Evolutionary conservation across 2,113 vertebrate genomes (phyloP).

Genomic region (Galeopterus variegatus): DNA sequence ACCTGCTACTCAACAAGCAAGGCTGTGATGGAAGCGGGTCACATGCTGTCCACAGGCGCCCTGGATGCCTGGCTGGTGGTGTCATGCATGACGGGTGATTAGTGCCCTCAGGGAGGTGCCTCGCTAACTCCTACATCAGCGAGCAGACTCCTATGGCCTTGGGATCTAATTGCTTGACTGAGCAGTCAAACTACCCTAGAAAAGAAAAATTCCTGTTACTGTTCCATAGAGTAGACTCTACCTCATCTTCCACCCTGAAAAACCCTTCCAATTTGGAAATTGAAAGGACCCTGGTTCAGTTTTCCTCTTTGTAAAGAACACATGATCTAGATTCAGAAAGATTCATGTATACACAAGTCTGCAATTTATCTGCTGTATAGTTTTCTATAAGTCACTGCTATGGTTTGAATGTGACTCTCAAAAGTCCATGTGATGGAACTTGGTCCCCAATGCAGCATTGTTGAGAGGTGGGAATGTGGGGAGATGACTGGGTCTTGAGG

Average conservation of each 20-base stretch:
- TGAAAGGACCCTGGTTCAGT: not conserved
- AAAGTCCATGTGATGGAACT: no score
- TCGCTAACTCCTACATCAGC: not conserved
- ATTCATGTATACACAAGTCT: not conserved
- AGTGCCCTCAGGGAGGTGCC: accelerated
- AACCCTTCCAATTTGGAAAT: not conserved
- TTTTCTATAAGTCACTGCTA: not conserved
- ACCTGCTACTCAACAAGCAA: not conserved
- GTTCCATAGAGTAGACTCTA: not conserved
- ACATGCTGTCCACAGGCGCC: not conserved
- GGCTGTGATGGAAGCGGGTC: not conserved
- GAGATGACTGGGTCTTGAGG: no score
- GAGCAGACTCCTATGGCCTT: not conserved
- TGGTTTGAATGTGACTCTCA: no score
- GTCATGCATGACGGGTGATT: accelerated
- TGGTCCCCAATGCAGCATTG: no score
- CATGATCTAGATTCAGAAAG: not conserved
- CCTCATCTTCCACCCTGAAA: not conserved
- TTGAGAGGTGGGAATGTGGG: no score
- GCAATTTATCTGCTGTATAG: not conserved
- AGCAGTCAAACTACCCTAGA: not conserved
- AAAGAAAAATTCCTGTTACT: not conserved
- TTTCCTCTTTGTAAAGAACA: not conserved
- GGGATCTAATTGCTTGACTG: not conserved
- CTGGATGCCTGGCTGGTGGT: not conserved